Conservation (phyloP, 2,888 invertebrate species). For the Sycophila texana region DNA sequence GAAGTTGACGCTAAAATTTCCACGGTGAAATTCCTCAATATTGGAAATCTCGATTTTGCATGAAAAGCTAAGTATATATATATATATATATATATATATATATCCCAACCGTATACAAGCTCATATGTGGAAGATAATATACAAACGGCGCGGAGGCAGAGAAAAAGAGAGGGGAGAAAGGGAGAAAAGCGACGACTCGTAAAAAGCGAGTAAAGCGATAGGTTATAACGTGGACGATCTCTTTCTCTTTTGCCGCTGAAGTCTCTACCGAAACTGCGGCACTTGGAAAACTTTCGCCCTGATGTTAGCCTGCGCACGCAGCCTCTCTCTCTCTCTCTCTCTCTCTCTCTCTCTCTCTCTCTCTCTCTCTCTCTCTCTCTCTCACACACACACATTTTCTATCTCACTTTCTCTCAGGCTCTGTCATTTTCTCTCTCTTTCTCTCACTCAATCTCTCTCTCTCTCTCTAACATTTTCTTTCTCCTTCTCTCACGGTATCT, state of each 20-base stretch:
- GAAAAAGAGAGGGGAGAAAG: no score
- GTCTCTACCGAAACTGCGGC: slow-evolving; percentile 22
- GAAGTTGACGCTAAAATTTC: no score
- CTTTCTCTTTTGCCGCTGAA: neutral
- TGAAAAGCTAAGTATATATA: no score
- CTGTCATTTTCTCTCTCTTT: neutral
- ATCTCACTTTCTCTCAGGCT: neutral
- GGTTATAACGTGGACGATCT: neutral
- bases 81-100: no score
- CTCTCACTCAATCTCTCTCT: neutral
- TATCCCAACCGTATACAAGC: no score
- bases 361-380: neutral
- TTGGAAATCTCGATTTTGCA: no score
- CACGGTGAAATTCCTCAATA: no score
- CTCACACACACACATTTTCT: no score
- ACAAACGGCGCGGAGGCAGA: no score
- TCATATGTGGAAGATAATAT: no score
- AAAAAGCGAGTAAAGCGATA: slow-evolving; percentile 32
- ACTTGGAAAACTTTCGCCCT: slow-evolving; percentile 29
- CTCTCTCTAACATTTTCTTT: neutral
- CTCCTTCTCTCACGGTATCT: neutral
- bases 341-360: neutral
- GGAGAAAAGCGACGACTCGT: slow-evolving; percentile 16
- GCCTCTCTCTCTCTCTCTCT: no score
- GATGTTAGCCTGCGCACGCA: neutral